These are phyloP conservation scores for Stenodera caucasica DNA, from an alignment of 2,888 invertebrate genomes.

Conservation along the genomic window DNA sequence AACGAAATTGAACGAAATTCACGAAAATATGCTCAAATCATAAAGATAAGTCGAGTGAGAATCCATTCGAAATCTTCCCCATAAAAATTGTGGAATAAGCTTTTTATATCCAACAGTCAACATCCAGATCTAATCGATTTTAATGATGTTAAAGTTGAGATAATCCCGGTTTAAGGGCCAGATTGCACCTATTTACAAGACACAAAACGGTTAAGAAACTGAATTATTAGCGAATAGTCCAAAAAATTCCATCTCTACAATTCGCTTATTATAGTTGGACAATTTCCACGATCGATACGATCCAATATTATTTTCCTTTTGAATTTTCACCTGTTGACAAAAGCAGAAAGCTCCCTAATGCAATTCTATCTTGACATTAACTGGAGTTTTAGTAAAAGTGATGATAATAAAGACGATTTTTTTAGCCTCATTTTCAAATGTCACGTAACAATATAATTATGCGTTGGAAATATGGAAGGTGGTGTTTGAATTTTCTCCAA, in stretches of 20 bases:
- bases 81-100: conserved; percentile 31
- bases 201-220: conserved; percentile 37
- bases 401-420: too few relatives aligned
- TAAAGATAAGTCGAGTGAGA: conserved; percentile 29
- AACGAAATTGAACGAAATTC: conserved; percentile 9
- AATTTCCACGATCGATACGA: not conserved
- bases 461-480: not conserved
- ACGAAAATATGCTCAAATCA: conserved; percentile 29
- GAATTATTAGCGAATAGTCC: conserved; percentile 34
- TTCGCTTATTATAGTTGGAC: not conserved
- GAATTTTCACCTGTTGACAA: conserved; percentile 5
- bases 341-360: not conserved
- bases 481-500: conserved; percentile 3
- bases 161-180: conserved; percentile 41
- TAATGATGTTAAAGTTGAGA: conserved; percentile 37
- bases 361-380: not conserved
- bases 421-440: not conserved
- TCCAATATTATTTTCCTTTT: not conserved
- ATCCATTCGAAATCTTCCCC: conserved; percentile 19
- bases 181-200: conserved; percentile 41
- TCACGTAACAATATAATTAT: not conserved
- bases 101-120: conserved; percentile 34
- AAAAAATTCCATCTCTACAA: conserved; percentile 11
- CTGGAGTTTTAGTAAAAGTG: too few relatives aligned
- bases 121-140: conserved; percentile 39